Evolutionary conservation across 2,888 invertebrate genomes (phyloP), one percentile per base, ranked within the genome.

Genomic region (Anoncus sp.): DNA sequence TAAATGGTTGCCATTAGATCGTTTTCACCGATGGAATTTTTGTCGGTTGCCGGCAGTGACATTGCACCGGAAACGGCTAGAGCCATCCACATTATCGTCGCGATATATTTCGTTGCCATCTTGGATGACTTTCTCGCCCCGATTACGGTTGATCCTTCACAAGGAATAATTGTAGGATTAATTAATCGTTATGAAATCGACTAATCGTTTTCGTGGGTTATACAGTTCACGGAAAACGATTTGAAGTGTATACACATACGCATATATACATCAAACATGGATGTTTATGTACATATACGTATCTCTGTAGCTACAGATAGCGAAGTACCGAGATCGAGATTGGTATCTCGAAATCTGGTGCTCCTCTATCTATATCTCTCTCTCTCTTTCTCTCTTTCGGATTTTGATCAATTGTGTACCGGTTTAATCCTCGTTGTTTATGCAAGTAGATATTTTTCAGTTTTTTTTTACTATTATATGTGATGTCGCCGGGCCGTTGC

Each of bases 1-100:
- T 95, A 95, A 89, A 95, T 95, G 86, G 95, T 93, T 87, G 96
- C 95, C 92, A 97, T 94, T 77, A 96, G 93, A 86, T 97, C 97
- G 88, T 96, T 96, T 86, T 96, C 96, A 63, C 94, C 93, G 77
- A 92, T 92, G 57, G 93, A 92, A 79, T 92, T 92, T 76, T 95
- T 94, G 85, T 96, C 96, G 92, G 94, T 94, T 60, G 96, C 94
- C 87, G 96, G 96, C 84, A 95, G 93, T 84, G 95, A 94, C 88
- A 92, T 88, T 84, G 94, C 93, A 47, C 90, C 90, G 84, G 93
- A 92, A 81, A 92, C 92, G 87, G 93, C 92, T 14, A 75, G 57
- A 76, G 81, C 79, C 81, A 83, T 80, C 84, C 85, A 86, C 84
- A 85, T 73, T 74, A 85, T 84, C 80, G 83, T 82, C 83, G 84